A percentile compares a stretch with the other conserved stretches of the same genome.
Evolutionary conservation across 2,888 invertebrate species (phyloP).

Genomic region (Cenopis cana): DNA sequence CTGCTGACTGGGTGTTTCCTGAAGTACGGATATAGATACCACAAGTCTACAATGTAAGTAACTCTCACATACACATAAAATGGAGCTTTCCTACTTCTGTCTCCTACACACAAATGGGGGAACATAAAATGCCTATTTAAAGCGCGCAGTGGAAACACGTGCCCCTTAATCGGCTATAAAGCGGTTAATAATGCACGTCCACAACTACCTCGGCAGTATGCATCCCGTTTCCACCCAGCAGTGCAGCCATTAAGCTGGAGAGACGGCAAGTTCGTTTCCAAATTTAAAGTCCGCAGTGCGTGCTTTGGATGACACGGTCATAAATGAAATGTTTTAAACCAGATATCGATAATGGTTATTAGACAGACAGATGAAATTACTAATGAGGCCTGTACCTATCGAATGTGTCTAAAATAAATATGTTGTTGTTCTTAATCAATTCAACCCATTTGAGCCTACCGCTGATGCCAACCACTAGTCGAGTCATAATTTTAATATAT

Average conservation of each 20-base stretch:
- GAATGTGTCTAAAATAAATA: too few species aligned
- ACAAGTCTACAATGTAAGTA: background rate
- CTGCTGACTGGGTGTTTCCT: too few species aligned
- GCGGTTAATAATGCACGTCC: slow-evolving; percentile 27
- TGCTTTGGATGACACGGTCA: slow-evolving; percentile 4
- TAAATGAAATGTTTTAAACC: background rate
- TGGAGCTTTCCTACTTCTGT: background rate
- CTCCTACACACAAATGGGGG: background rate
- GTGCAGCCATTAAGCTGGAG: background rate
- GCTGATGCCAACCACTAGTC: background rate
- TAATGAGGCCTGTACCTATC: background rate
- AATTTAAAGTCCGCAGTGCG: background rate
- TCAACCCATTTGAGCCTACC: background rate
- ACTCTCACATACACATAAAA: slow-evolving; percentile 6
- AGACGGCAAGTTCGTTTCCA: background rate
- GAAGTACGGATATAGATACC: too few species aligned
- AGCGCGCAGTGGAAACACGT: slow-evolving; percentile 29
- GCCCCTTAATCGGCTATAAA: slow-evolving; percentile 32
- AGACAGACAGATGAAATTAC: background rate
- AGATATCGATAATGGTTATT: background rate
- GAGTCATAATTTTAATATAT: background rate
- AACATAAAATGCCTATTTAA: slow-evolving; percentile 41
- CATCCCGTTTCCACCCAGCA: background rate
- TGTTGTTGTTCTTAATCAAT: background rate
- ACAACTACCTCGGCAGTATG: background rate